Conservation (phyloP, 2,113 vertebrate genomes). For the Helogale parvula region DNA sequence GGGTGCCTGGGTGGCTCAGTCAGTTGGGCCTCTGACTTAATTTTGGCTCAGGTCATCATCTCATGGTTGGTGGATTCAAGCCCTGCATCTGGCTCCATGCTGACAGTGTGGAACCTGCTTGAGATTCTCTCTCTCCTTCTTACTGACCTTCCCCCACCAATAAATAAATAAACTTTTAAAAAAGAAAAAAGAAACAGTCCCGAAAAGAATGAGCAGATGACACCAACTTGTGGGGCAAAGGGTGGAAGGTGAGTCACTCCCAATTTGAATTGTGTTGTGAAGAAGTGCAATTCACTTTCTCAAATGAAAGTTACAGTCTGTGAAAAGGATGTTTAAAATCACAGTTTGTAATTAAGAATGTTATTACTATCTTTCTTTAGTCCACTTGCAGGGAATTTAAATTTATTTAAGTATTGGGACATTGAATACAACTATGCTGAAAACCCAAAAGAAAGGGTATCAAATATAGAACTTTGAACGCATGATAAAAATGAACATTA, state of each 20-base stretch:
- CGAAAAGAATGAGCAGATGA: background rate
- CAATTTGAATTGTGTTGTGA: background rate
- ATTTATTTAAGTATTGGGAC: background rate
- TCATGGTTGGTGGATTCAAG: too few relatives aligned
- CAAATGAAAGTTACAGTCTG: background rate
- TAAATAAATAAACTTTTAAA: too few relatives aligned
- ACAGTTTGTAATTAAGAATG: slow-evolving; percentile 3
- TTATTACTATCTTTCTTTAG: slow-evolving; percentile 1
- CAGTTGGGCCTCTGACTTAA: too few relatives aligned
- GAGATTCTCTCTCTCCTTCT: too few relatives aligned
- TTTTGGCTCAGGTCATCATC: too few relatives aligned
- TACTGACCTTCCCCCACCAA: too few relatives aligned
- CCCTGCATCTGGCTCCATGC: too few relatives aligned
- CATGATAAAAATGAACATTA: background rate
- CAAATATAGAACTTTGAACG: background rate
- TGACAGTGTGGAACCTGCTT: too few relatives aligned
- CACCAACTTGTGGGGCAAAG: background rate
- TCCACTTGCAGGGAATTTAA: background rate
- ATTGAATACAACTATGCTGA: background rate
- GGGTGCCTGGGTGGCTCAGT: too few relatives aligned
- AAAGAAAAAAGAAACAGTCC: background rate
- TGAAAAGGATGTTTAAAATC: background rate
- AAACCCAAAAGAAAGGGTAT: background rate
- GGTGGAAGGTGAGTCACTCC: background rate
- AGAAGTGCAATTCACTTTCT: slow-evolving; percentile 2